Base-by-base conservation (phyloP, 2,797 vertebrate genomes). In the Acomys russatus region DNA sequence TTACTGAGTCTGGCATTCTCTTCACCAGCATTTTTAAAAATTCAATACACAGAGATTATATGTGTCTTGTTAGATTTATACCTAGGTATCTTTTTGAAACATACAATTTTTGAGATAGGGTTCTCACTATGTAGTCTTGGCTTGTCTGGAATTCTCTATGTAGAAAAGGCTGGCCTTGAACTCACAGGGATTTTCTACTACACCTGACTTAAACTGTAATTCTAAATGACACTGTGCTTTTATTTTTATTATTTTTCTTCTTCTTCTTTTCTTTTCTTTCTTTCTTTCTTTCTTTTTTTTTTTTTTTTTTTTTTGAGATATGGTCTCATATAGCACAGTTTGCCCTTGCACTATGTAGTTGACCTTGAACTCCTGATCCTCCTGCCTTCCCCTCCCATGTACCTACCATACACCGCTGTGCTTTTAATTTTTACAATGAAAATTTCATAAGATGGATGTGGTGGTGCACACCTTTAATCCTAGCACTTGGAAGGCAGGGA, bases 21-120 rank as follows among this genome's bases (percentile, higher is more conserved):
- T 94, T 92, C 17, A 83, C 64, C 20, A 64, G 18, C 33, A 54
- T 83, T 96, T 64, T 3, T 30, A 84, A 56, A 9, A 18, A 54
- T 87, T 66, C 87, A 87, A n/a, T 28, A 77, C 56, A 66, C 3
- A 73, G 49, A 94, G 44, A 23, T 30, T 94, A 84, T 63, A 59
- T 20, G 30, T 70, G 44, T 77, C 63, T 73, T 89, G 59, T 89
- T 64, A 88, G 33, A 61, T 64, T 61, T 93, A 93, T 56, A 82
- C 28, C 35, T 91, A 59, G 61, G 74, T 61, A 30, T 6, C 20
- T 49, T 83, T 88, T 88, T 83, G 15, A 9, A 18, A 35, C 9
- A n/a, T 85, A 33, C 6, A 44, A 35, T 17, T 71, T 88, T 73
- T 85, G 20, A 85, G 63, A 68, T 44, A n/a, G 44, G 15, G 33